Evolutionary conservation across 1,140 invertebrate genomes (phyloP), one percentile per base, ranked within the genome.

Genomic region (Pachypeltis micranthus): DNA sequence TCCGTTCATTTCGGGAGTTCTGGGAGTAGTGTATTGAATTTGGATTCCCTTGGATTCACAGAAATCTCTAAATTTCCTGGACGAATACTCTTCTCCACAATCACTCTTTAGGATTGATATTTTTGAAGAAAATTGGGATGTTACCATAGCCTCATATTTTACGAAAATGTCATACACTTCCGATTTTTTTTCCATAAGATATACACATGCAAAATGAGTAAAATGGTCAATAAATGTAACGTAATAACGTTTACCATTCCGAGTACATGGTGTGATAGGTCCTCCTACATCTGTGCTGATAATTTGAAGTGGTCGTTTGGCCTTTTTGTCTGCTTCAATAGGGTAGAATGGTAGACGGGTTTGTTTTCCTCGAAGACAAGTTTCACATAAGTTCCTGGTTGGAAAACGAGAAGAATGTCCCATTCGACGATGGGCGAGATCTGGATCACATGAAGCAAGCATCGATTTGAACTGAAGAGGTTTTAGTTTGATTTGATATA

Each of bases 11-110:
- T 24, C 23, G 16, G 26, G 57, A 59, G 26, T 59, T 27, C 57
- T 59, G 24, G 57, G 57, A 24, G 29, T 59, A 7, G 24, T 26
- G 57, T 59, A 59, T n/a, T 19, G 26, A 16, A 59, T 59, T 27
- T 16, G 19, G 21, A 59, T 59, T 16, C 27, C 57, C 26, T 59
- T 29, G n/a, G 7, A 26, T 2, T 59, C 23, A 27, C 27, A 59
- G 21, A 59, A 31, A 7, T 59, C 16, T 26, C 19, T 16, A 26
- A 59, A 28, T 29, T 26, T 28, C 19, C 27, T 27, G 21, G 57
- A 2, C 23, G 28, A 19, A 59, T 59, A 59, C 29, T 59, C 57
- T n/a, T 27, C 57, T 28, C 57, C 27, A 27, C 57, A 19, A 27
- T 59, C 57, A 59, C 57, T 28, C n/a, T 21, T 59, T 16, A 57